Evolutionary conservation across 2,888 invertebrate species (phyloP), one percentile per base, ranked within the genome.

Genomic region (Lampropteryx suffumata): DNA sequence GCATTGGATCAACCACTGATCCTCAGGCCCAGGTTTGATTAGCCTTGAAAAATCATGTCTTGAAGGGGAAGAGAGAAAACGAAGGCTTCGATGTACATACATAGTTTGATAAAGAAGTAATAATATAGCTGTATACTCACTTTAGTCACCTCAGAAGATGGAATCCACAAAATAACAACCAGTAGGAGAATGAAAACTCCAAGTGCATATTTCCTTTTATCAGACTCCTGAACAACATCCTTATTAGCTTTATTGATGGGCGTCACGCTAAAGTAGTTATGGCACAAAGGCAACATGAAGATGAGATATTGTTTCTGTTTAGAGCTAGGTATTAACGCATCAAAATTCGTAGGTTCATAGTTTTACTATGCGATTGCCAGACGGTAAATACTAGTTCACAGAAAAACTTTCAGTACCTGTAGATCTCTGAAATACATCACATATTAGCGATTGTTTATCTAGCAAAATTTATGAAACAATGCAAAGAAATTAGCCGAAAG

Each of bases 101-200:
- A 17, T 17, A 3, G 4, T 17, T 17, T 17, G 17, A 17, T 3
- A 17, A 2, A 17, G 17, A 17, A 17, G 17, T 17, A 17, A 4
- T 50, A 21, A 28, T 11, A 7, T 11, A 1, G 1, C 24, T 26
- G 11, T 12, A 26, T 40, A 60, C 69, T 83, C 90, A 98, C 98
- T 94, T 97, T 96, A 54, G 98, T 97, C 55, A 99, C 90, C 90
- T 99, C 98, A 29, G 97, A 96, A 40, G 98, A 98, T 44, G 96
- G 94, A 44, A 99, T 98, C 98, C 99, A 99, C 71, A 99, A 94
- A 50, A 98, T 91, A 88, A 98, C 98, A 63, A 99, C 98, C 69
- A 98, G 87, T 62, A 99, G 84, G 57, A 99, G 91, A 66, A 99
- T 92, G 70, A 96, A 92, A 63, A 97, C 91, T 69, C 99, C 99